Evolutionary conservation across 92 coral and sea anemone genomes (phyloP).

Genomic region (Epizoanthus illoricatus): DNA sequence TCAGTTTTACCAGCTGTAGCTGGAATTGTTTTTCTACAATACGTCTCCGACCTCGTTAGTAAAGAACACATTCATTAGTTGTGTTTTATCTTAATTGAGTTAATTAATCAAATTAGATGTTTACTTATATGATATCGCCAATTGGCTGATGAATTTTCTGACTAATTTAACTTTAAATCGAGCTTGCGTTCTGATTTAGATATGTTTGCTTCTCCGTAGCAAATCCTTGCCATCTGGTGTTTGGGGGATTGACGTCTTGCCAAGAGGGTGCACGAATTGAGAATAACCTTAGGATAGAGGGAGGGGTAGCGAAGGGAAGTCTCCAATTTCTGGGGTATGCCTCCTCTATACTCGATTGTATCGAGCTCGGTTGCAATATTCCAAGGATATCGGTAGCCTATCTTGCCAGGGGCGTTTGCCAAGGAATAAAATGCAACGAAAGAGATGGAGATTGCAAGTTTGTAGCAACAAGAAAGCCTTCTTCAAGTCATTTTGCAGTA

Average conservation of each 20-base stretch:
- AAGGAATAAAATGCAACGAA: constrained; percentile 44
- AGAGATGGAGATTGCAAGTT: constrained; percentile 43
- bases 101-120: constrained; percentile 20
- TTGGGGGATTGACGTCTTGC: neutral
- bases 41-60: neutral
- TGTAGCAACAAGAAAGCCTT: constrained; percentile 34
- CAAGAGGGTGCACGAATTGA: constrained; percentile 24
- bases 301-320: neutral
- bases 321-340: constrained; percentile 42
- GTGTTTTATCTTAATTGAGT: constrained; percentile 3
- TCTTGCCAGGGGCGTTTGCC: constrained; percentile 45
- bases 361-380: constrained; percentile 46
- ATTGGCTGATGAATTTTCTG: neutral
- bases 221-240: neutral
- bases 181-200: neutral
- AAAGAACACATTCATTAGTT: neutral
- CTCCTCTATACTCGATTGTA: constrained; percentile 44
- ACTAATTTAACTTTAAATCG: neutral
- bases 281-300: constrained; percentile 6
- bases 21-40: neutral
- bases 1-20: neutral
- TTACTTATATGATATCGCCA: neutral
- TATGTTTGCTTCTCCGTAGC: constrained; percentile 1
- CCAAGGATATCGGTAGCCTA: constrained; percentile 47
- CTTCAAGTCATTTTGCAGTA: constrained; percentile 57